These are phyloP conservation scores for Tragelaphus strepsiceros DNA, from an alignment of 2,113 vertebrate species.

Conservation along the genomic window DNA sequence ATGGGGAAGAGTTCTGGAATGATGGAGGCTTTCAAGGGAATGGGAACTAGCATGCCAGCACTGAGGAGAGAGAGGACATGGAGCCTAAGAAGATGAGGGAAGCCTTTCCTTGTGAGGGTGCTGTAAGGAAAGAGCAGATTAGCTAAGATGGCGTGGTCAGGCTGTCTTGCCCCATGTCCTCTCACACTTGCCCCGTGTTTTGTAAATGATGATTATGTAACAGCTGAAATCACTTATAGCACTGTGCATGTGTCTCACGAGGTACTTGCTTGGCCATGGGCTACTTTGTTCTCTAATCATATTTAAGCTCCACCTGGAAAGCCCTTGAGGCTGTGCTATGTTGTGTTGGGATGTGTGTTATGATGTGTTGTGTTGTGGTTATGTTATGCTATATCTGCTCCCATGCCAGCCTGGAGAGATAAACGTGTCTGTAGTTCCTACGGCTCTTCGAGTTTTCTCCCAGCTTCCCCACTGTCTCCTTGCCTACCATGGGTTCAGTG, in stretches of 20 bases:
- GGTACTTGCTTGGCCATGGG: neutral
- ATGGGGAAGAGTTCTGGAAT: neutral
- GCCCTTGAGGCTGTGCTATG: neutral
- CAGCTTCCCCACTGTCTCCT: neutral
- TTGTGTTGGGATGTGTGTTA: neutral
- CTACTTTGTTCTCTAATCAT: neutral
- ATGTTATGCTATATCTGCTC: neutral
- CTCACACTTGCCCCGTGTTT: neutral
- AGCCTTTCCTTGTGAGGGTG: neutral
- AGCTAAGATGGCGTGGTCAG: neutral
- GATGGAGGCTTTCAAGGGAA: neutral
- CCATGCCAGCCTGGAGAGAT: neutral
- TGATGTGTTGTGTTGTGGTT: neutral
- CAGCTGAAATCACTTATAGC: neutral
- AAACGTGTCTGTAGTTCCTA: neutral
- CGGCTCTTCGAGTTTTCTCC: neutral
- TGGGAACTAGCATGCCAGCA: neutral
- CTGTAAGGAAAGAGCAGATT: neutral
- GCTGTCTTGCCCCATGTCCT: neutral
- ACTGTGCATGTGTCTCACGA: fast-evolving
- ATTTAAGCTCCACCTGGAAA: neutral
- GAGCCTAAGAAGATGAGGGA: neutral
- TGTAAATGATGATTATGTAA: neutral
- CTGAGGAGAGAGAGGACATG: neutral
- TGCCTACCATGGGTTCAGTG: neutral